Evolutionary conservation across 2,888 invertebrate genomes (phyloP).

Genomic region (Galerucella pusilla): DNA sequence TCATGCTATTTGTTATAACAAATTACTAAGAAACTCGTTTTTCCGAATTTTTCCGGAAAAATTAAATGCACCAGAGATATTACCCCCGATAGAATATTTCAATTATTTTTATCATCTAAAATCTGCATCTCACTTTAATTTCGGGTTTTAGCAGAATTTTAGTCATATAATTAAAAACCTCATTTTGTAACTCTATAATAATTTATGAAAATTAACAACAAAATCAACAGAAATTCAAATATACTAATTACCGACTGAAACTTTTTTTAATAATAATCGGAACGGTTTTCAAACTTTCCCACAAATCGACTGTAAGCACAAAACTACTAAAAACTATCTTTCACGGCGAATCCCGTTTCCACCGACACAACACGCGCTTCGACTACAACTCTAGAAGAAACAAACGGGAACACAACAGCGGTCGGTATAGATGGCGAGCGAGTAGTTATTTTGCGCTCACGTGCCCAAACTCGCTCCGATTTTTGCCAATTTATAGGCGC

Average conservation of each 20-base stretch:
- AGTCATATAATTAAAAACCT: background rate
- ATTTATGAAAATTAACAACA: background rate
- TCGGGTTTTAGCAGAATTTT: no score
- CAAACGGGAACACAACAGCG: slow-evolving; percentile 4
- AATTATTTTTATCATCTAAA: no score
- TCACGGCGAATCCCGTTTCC: slow-evolving; percentile 16
- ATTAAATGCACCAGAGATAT: no score
- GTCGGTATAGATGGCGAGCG: slow-evolving; percentile 6
- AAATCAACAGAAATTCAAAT: slow-evolving; percentile 28
- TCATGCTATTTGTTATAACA: no score
- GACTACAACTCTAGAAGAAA: slow-evolving; percentile 32
- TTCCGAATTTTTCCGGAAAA: no score
- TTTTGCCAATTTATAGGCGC: slow-evolving; percentile 37
- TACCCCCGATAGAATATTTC: no score
- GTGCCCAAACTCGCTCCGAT: slow-evolving; percentile 31
- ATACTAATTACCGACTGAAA: slow-evolving; percentile 11
- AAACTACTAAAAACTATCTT: slow-evolving; percentile 37
- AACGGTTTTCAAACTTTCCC: background rate
- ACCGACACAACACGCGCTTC: slow-evolving; percentile 38
- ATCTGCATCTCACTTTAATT: no score
- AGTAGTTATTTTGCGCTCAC: slow-evolving; percentile 26
- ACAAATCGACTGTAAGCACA: slow-evolving; percentile 40
- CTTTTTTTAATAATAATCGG: background rate
- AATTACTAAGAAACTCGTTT: no score
- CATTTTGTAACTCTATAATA: no score